Conservation (phyloP, 2,113 vertebrate genomes). For the Bos javanicus region DNA sequence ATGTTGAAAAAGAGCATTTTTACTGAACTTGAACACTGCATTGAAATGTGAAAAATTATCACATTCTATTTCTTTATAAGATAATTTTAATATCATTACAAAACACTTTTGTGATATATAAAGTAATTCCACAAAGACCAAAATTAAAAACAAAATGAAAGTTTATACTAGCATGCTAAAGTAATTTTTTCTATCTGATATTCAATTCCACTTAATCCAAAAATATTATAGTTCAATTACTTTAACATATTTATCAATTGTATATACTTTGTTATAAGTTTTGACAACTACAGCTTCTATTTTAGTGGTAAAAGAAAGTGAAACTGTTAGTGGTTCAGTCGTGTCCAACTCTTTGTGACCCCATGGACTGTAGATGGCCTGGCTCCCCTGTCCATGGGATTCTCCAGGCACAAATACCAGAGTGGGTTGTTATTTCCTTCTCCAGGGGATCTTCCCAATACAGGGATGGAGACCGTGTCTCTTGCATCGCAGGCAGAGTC, state of each 20-base stretch:
- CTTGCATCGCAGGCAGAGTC: neutral
- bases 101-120: neutral
- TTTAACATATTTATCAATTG: neutral
- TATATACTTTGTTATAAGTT: neutral
- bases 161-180: neutral
- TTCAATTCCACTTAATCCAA: neutral
- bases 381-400: neutral
- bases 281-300: neutral
- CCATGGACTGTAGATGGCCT: neutral
- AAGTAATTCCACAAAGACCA: neutral
- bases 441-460: neutral
- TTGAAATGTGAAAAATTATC: neutral
- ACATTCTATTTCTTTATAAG: neutral
- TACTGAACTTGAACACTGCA: neutral
- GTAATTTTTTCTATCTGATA: neutral
- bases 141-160: neutral
- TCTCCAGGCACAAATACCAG: neutral
- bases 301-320: neutral
- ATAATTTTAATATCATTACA: neutral
- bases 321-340: neutral
- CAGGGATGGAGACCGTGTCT: accelerated
- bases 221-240: neutral
- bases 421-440: neutral
- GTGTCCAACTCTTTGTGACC: neutral
- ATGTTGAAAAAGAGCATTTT: neutral